Evolutionary conservation across 2,888 invertebrate species (phyloP).

Genomic region (Mesopsocus fuscifrons): DNA sequence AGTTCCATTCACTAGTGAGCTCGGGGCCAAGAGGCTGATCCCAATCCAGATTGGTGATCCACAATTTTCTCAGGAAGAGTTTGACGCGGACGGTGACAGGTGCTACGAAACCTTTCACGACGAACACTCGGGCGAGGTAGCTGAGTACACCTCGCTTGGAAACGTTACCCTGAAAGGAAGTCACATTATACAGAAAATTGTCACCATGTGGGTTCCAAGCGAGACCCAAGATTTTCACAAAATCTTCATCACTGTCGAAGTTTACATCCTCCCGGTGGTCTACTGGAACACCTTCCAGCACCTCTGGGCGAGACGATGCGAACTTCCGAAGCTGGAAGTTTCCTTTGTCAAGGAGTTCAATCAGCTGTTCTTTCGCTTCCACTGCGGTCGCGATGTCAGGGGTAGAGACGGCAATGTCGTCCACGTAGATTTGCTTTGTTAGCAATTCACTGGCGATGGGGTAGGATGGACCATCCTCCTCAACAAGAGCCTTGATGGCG

Average conservation of each 20-base stretch:
- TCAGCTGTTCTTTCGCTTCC: no score
- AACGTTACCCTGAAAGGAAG: no score
- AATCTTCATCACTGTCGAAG: not conserved
- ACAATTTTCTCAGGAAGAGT: conserved; percentile 15
- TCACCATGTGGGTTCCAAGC: conserved; percentile 14
- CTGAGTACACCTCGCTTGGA: no score
- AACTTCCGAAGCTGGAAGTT: no score
- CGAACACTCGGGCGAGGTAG: conserved; percentile 17
- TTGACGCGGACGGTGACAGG: conserved; percentile 17
- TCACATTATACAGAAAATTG: no score
- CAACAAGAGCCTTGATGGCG: conserved; percentile 17
- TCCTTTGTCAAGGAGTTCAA: no score
- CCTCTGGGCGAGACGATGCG: conserved; percentile 14
- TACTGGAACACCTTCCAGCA: no score
- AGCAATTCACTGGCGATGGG: no score
- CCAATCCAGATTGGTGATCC: conserved; percentile 16
- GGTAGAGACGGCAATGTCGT: conserved; percentile 19
- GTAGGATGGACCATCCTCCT: no score
- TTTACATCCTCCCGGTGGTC: no score
- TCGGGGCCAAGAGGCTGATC: conserved; percentile 15
- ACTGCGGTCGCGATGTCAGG: conserved; percentile 12
- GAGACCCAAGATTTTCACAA: conserved; percentile 12
- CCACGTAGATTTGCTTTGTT: conserved; percentile 19
- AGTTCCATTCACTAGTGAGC: not conserved
- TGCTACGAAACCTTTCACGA: conserved; percentile 17